phyloP scores from a whole-genome alignment of 2,888 invertebrate genomes.

The Steromphala cineraria region DNA sequence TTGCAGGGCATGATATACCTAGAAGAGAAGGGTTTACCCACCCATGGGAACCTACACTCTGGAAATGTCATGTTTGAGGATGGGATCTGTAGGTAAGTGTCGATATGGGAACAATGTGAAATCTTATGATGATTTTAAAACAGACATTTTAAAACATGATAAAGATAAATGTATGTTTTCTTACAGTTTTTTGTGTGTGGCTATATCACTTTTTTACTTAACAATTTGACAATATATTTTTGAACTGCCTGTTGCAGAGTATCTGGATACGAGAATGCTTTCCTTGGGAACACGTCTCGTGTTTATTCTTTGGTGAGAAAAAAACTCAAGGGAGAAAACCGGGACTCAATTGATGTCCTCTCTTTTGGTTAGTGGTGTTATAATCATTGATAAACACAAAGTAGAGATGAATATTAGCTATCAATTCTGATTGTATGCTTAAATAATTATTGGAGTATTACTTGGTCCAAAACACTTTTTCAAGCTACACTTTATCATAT shows the following conservation, averaged over 20 bases:
- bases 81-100: slow-evolving; percentile 86
- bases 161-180: background rate
- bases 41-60: slow-evolving; percentile 90
- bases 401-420: too few species aligned
- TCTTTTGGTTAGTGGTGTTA: slow-evolving; percentile 59
- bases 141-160: too few species aligned
- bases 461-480: too few species aligned
- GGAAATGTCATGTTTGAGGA: slow-evolving; percentile 94
- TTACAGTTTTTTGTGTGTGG: background rate
- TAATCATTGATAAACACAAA: too few species aligned
- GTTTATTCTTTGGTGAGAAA: slow-evolving; percentile 79
- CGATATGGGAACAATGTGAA: too few species aligned
- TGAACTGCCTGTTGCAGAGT: slow-evolving; percentile 78
- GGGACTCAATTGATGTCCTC: slow-evolving; percentile 57
- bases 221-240: too few species aligned
- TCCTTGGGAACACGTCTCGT: slow-evolving; percentile 85
- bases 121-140: too few species aligned
- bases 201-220: too few species aligned
- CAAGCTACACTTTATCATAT: too few species aligned
- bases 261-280: slow-evolving; percentile 89
- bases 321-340: slow-evolving; percentile 75
- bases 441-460: too few species aligned
- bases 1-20: slow-evolving; percentile 76
- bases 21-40: slow-evolving; percentile 90
- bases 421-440: too few species aligned